A percentile compares a stretch with the other conserved stretches of the same genome.
phyloP scores from a whole-genome alignment of 2,888 invertebrate genomes.

The Dysmachus trigonus region DNA sequence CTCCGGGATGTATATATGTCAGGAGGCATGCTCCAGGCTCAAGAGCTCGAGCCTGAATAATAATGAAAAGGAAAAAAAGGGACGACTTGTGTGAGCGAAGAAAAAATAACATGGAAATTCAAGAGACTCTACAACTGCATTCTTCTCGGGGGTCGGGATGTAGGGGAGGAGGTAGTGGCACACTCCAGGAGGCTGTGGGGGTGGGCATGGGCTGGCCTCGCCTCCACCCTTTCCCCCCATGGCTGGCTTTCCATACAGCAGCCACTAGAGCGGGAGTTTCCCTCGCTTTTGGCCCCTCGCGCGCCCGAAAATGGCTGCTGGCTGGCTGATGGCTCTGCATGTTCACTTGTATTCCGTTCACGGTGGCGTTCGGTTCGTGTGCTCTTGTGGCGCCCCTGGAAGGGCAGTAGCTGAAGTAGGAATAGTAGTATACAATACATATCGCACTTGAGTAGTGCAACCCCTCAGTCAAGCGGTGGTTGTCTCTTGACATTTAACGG shows the following conservation, averaged over 20 bases:
- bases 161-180: not conserved
- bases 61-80: not conserved
- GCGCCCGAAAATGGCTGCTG: not conserved
- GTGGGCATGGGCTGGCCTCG: not conserved
- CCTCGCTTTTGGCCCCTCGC: constrained; percentile 1
- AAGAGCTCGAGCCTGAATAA: not conserved
- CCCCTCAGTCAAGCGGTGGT: constrained; percentile 6
- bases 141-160: not conserved
- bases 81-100: not conserved
- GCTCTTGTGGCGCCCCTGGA: not conserved
- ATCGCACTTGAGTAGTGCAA: not conserved
- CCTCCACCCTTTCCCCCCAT: not conserved
- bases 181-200: not conserved
- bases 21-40: not conserved
- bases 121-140: constrained; percentile 25
- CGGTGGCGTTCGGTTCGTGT: constrained; percentile 5
- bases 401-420: not conserved
- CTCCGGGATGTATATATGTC: not conserved
- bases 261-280: not conserved
- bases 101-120: constrained; percentile 35
- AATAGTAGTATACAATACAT: not conserved
- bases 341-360: constrained; percentile 40
- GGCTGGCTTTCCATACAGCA: not conserved
- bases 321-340: constrained; percentile 11
- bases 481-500: constrained; percentile 36